Conservation (phyloP, 2,113 vertebrate genomes). For the Oryzias melastigma region DNA sequence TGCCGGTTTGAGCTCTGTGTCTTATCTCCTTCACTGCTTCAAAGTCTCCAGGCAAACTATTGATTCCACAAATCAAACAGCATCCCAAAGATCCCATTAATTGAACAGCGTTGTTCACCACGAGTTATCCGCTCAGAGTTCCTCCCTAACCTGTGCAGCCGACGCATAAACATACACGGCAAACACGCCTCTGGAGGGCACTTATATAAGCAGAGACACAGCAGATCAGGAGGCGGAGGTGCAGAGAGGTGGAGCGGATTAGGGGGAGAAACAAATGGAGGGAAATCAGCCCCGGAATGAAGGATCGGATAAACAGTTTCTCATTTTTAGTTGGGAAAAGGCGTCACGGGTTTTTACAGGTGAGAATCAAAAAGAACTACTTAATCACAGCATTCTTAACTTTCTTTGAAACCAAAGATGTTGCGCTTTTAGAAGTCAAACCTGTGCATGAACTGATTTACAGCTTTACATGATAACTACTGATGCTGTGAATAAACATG, state of each 20-base stretch:
- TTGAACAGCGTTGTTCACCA: slow-evolving; percentile 15
- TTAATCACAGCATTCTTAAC: background rate
- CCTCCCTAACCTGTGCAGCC: slow-evolving; percentile 17
- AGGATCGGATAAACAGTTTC: background rate
- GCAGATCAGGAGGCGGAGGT: slow-evolving; percentile 14
- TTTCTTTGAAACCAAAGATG: background rate
- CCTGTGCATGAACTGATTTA: background rate
- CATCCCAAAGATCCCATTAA: slow-evolving; percentile 18
- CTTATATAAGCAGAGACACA: slow-evolving; percentile 45
- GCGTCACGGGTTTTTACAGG: background rate
- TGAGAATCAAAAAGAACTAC: background rate
- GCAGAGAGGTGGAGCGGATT: slow-evolving; percentile 10
- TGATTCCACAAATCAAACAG: slow-evolving; percentile 15
- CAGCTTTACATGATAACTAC: background rate
- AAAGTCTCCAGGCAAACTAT: slow-evolving; percentile 1
- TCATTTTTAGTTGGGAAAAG: background rate
- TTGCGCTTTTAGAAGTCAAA: background rate
- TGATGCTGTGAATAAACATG: too few relatives aligned
- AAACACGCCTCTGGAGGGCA: slow-evolving; percentile 34
- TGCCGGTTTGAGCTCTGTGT: background rate
- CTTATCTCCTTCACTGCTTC: background rate
- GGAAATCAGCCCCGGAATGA: slow-evolving; percentile 1
- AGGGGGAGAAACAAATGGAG: slow-evolving; percentile 9
- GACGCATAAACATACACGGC: slow-evolving; percentile 11
- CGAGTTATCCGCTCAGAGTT: slow-evolving; percentile 20